phyloP scores from a whole-genome alignment of 2,797 vertebrate species.

The Valencia hispanica region DNA sequence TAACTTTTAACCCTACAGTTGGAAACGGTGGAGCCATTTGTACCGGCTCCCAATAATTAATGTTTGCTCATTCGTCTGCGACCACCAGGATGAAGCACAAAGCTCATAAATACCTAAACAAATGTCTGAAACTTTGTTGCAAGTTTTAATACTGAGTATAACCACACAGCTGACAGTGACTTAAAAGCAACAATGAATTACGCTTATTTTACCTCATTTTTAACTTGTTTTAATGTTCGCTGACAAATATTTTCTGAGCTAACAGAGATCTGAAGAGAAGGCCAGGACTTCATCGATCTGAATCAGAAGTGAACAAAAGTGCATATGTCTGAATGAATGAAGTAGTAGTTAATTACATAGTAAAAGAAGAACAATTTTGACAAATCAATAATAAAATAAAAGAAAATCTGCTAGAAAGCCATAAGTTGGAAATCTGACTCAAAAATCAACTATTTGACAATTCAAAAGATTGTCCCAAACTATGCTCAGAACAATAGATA shows the following conservation, averaged over 20 bases:
- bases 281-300: background rate
- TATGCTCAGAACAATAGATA: background rate
- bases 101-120: background rate
- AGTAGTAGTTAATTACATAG: background rate
- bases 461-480: background rate
- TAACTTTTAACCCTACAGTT: slow-evolving; percentile 13
- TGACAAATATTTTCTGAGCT: background rate
- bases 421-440: background rate
- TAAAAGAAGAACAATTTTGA: background rate
- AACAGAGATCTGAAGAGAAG: background rate
- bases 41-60: slow-evolving; percentile 8
- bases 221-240: background rate
- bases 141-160: background rate
- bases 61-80: slow-evolving; percentile 11
- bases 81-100: slow-evolving; percentile 1
- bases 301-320: background rate
- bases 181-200: background rate
- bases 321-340: background rate
- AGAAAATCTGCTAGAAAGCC: background rate
- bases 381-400: background rate
- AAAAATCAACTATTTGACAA: background rate
- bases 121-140: background rate
- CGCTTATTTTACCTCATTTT: background rate
- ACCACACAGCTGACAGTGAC: background rate
- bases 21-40: background rate